Evolutionary conservation across 2,113 vertebrate species (phyloP), one percentile per base, ranked within the genome.

Genomic region (Pogona vitticeps): DNA sequence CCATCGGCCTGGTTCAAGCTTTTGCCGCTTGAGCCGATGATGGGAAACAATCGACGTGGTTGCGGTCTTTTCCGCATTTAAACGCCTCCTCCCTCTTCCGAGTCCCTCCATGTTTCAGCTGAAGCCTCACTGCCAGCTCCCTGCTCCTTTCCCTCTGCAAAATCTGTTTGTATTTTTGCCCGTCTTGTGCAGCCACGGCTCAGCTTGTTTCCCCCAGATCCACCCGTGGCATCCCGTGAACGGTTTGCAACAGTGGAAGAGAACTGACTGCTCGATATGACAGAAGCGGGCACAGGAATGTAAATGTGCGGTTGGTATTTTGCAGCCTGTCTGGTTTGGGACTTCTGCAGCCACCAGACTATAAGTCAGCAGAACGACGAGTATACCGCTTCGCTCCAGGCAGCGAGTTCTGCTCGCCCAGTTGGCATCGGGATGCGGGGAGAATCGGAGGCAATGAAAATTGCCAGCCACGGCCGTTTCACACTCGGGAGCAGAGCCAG

Each of bases 401-500:
- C 86, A 90, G 77, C 87, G 0, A 0, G 61, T 91, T 94, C 86
- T 58, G 86, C 90, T 80, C 76, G 56, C 89, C 75, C 67, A 58
- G 76, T 76, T 85, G 84, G 6, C 88, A 79, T 76, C 80, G 71
- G 73, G 14, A 91, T 88, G 92, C 88, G 85, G 88, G 83, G 83
- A 85, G 82, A 87, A 8, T 33, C 42, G 56, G 17, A 15, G 3
- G 31, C 58, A 58, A 61, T 31, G 28, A 59, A 71, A 70, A 80
- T 79, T 88, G 83, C 84, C 91, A 92, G 92, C 91, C 92, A 89
- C 91, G 88, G 88, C 89, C 92, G 76, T 92, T 94, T 94, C 89
- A 91, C 12, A 28, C 88, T 89, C 82, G 33, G 91, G 92, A 91
- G 89, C 77, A 6, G 0, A 1, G 1, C 86, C 88, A 90, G 82